Conservation (phyloP, 2,797 vertebrate genomes). For the Danionella dracula region DNA sequence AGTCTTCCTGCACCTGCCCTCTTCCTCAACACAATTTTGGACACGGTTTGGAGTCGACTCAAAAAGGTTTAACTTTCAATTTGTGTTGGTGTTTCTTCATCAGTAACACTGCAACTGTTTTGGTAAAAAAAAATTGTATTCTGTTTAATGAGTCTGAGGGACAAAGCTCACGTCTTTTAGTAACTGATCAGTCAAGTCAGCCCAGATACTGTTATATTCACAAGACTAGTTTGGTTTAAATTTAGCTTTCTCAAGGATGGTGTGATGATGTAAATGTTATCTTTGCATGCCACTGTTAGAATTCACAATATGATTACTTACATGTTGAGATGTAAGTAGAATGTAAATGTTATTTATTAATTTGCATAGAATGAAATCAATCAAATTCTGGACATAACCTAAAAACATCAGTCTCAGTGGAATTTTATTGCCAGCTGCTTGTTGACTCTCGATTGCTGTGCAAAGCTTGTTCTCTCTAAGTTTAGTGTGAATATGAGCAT, state of each 20-base stretch:
- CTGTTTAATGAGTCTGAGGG: constrained; percentile 29
- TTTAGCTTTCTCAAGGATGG: not conserved
- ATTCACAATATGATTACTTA: too few relatives aligned
- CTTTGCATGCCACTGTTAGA: too few relatives aligned
- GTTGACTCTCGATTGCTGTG: not conserved
- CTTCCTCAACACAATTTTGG: constrained; percentile 10
- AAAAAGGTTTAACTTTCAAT: constrained; percentile 34
- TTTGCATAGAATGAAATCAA: too few relatives aligned
- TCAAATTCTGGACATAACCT: too few relatives aligned
- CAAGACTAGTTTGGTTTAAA: not conserved
- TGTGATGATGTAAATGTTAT: not conserved
- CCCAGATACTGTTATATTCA: not conserved
- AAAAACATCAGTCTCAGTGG: too few relatives aligned
- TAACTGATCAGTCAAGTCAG: not conserved
- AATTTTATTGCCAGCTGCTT: not conserved
- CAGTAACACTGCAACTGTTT: constrained; percentile 22
- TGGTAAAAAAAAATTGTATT: too few relatives aligned
- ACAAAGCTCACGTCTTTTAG: constrained; percentile 6
- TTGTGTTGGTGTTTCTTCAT: constrained; percentile 11
- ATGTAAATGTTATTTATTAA: too few relatives aligned
- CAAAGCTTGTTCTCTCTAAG: not conserved
- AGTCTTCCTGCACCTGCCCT: constrained; percentile 17
- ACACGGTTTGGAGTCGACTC: constrained; percentile 37
- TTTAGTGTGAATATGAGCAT: not conserved
- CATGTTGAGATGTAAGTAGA: too few relatives aligned